Base-by-base conservation (phyloP, 1,140 invertebrate genomes). In the Meloidogyne chitwoodi region DNA sequence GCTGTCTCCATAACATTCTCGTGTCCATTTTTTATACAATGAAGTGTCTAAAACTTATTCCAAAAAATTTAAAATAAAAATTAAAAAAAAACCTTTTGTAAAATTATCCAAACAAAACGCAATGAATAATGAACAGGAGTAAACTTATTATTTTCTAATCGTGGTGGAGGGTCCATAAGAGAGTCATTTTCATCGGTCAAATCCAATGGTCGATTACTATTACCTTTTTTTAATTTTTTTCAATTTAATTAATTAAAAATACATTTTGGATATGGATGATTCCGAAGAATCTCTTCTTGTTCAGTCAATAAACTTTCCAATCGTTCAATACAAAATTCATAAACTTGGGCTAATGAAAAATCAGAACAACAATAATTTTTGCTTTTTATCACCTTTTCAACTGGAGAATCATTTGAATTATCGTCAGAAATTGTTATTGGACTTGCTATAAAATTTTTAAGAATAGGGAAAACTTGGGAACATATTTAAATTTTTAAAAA, bases 21-120 rank as follows among this genome's bases (percentile, higher is more conserved):
- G 16, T 22, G 38, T 19, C 65, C 24, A 8, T 48, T 31, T 63
- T 75, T 56, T 24, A 69, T 10, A 71, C 26, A 29, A 29, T 31
- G 10, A 12, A 14, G 22, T 16, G 64, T 38, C 22, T 29, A 75
- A 22, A 62, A 56, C n/a, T 62, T 6, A 70, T 11, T 34, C 6
- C 29, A 8, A 76, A 26, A 56, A 24, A 68, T 0, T 31, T 31
- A 65, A 8, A 24, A 16, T 4, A 19, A 56, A 22, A 11, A n/a
- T n/a, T 11, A 27, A 65, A 68, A 19, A 11, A 1, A 41, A 62
- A 75, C 74, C 27, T 31, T 41, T 22, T 75, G 61, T 22, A 75
- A 12, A n/a, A 77, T 75, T n/a, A 24, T 56, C 76, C 76, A 77
- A 29, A 77, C 26, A 31, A 77, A 75, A 27, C 69, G 76, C n/a